phyloP scores from a whole-genome alignment of 2,113 vertebrate genomes.

The Geothlypis trichas region DNA sequence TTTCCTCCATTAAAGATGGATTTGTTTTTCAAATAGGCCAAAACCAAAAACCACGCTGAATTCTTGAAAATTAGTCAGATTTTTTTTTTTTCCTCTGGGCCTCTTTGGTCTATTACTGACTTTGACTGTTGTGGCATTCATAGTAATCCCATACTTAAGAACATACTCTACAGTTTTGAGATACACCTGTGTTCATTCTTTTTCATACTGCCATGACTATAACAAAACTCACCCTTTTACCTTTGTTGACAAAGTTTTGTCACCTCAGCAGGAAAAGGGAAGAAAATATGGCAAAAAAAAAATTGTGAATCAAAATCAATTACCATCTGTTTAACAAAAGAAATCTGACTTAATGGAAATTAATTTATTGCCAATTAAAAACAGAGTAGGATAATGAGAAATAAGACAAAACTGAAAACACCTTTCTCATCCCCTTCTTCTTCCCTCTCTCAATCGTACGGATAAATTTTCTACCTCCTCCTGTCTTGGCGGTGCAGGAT shows the following conservation, averaged over 20 bases:
- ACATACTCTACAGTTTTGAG: neutral
- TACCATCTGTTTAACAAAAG: neutral
- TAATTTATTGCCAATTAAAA: neutral
- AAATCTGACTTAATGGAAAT: neutral
- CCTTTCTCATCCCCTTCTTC: neutral
- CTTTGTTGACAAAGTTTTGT: neutral
- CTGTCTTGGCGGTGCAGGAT: fast-evolving
- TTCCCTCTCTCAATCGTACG: neutral
- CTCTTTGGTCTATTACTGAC: neutral
- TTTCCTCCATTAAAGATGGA: neutral
- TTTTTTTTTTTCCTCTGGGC: neutral
- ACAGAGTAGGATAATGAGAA: neutral
- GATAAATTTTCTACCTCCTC: neutral
- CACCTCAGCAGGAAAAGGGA: neutral
- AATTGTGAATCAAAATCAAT: neutral
- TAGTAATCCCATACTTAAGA: neutral
- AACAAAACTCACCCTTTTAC: neutral
- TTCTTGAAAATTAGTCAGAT: neutral
- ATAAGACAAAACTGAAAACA: neutral
- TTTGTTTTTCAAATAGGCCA: neutral
- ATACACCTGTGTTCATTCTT: neutral
- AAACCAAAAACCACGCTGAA: neutral
- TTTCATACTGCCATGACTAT: neutral
- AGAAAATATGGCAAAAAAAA: neutral
- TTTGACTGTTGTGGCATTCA: neutral